These are phyloP conservation scores for Ophonus ardosiacus DNA, from an alignment of 2,888 invertebrate species.

Conservation along the genomic window DNA sequence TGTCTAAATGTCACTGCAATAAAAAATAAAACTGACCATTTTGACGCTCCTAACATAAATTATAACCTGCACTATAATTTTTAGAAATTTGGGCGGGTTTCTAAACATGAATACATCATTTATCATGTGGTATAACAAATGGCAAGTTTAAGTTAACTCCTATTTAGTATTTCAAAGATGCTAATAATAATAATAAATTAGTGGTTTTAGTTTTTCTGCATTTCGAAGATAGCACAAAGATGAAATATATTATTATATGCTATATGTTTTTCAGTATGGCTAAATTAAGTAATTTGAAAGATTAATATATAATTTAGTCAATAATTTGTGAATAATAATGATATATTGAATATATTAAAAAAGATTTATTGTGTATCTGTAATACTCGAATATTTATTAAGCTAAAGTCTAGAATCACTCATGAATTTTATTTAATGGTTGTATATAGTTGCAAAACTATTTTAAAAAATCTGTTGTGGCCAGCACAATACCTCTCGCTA, in stretches of 20 bases:
- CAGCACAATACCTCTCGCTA: no score
- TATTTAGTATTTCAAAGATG: neutral
- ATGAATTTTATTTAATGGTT: no score
- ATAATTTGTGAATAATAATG: neutral
- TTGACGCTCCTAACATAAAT: neutral
- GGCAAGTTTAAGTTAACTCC: neutral
- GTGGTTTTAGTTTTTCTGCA: neutral
- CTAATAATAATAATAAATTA: neutral
- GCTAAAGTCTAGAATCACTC: no score
- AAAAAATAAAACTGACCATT: conserved; percentile 16
- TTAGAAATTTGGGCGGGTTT: conserved; percentile 1
- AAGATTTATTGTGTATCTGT: neutral
- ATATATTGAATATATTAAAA: neutral
- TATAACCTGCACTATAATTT: neutral
- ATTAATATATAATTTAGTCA: neutral
- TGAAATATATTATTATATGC: neutral
- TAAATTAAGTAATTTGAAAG: neutral
- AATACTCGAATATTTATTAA: no score
- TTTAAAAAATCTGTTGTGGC: no score
- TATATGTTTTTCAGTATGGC: neutral
- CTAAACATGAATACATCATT: neutral
- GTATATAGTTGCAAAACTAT: no score
- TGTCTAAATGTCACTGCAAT: neutral
- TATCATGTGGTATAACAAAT: neutral
- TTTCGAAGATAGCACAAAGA: neutral